phyloP scores from a whole-genome alignment of 1,140 invertebrate genomes.

The Macrobrachium nipponense region DNA sequence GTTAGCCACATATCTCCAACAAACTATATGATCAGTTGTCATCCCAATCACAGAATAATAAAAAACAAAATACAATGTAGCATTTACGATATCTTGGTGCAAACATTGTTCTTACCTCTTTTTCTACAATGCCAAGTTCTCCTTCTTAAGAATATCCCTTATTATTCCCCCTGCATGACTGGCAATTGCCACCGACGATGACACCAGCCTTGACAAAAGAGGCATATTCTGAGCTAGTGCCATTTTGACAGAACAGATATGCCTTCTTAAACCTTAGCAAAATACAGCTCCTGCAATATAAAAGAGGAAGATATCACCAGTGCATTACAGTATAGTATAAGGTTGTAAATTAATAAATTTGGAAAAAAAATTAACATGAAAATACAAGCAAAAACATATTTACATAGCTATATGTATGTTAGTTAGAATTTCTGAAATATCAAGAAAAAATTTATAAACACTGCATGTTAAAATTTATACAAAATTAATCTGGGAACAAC shows the following conservation, averaged over 20 bases:
- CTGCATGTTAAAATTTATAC: no score
- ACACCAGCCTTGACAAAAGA: constrained; percentile 76
- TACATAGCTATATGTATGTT: no score
- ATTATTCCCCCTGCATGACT: constrained; percentile 89
- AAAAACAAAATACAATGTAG: neutral
- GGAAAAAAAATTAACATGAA: no score
- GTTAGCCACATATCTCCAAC: no score
- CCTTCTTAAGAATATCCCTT: constrained; percentile 88
- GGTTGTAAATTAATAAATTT: no score
- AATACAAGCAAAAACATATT: no score
- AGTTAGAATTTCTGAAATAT: no score
- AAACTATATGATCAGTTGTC: no score
- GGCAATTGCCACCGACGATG: constrained; percentile 83
- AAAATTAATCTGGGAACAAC: no score
- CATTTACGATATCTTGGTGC: constrained; percentile 10
- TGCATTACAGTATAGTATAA: no score
- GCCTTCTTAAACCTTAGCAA: neutral
- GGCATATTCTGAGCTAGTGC: constrained; percentile 67
- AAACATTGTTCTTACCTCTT: constrained; percentile 72
- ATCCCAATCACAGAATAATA: neutral
- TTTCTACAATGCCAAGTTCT: constrained; percentile 90
- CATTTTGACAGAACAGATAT: neutral
- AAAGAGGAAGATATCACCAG: neutral
- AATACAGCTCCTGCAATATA: neutral
- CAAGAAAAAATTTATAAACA: no score